Conservation (phyloP, 2,888 invertebrate species). For the Diaperis boleti region DNA sequence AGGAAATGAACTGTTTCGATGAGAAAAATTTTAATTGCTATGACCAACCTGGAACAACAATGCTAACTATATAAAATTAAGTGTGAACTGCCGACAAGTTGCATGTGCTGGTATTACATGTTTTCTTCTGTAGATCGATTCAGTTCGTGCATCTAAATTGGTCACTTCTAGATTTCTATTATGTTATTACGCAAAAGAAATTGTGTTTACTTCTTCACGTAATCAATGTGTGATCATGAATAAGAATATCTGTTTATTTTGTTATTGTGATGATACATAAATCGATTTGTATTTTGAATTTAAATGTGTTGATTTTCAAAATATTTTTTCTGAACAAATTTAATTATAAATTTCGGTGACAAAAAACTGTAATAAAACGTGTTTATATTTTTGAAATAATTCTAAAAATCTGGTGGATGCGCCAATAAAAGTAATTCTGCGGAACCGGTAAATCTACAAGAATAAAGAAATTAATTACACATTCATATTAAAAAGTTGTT, state of each 20-base stretch:
- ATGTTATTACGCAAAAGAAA: constrained; percentile 1
- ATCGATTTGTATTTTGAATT: background rate
- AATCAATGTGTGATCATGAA: background rate
- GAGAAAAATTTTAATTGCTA: constrained; percentile 13
- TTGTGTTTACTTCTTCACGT: background rate
- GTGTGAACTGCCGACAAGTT: background rate
- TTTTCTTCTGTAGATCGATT: constrained; percentile 17
- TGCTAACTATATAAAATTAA: no score
- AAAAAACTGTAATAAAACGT: no score
- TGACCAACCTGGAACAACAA: constrained; percentile 1
- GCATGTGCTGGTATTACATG: background rate
- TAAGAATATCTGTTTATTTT: background rate
- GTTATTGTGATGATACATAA: background rate
- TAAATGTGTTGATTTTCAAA: background rate
- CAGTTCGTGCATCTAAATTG: constrained; percentile 22
- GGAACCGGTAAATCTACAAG: background rate
- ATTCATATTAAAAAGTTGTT: background rate
- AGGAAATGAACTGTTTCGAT: constrained; percentile 17
- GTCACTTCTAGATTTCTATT: background rate
- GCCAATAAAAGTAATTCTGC: no score
- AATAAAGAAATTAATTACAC: background rate
- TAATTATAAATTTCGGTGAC: background rate
- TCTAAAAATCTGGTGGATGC: no score
- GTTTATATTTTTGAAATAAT: no score
- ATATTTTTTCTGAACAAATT: background rate